Base-by-base conservation (phyloP, 2,113 vertebrate genomes). In the Apodemus speciosus region DNA sequence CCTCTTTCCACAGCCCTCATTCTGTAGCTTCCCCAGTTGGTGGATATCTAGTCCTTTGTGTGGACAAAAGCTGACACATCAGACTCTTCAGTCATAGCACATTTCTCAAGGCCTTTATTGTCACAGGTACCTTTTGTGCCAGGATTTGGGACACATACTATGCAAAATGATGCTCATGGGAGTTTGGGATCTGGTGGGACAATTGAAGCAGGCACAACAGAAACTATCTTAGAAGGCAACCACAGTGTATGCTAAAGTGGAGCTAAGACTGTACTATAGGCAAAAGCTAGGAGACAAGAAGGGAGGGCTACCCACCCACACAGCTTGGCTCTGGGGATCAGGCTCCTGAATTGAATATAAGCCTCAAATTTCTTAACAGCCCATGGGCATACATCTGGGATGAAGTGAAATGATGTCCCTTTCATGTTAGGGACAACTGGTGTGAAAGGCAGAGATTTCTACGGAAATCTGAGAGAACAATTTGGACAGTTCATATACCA, bases 371-470 rank as follows among this genome's bases (percentile, higher is more conserved):
- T 96, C 91, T 60, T 79, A 94, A 76, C 69, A 76, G 66, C 86
- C 87, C 89, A 66, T 91, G 91, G 87, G 77, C 89, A 21, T 91
- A 91, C 94, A 97, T 75, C 90, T 87, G 91, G 79, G 69, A 90
- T 94, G 89, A 84, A 96, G 77, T 90, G 94, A 94, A 96, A 94
- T 80, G 95, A 95, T 90, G 77, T 94, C 76, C 88, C 95, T 98
- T 98, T 98, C 93, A 92, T 95, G 90, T 92, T 95, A 68, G 27
- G 96, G 95, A 92, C 94, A 87, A 96, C 90, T 97, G 96, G 96
- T 90, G 85, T 68, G 79, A 87, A 64, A 89, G 75, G 77, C 58
- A 95, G 94, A 49, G 46, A 81, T 90, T 51, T 93, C 92, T 88
- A 92, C 64, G 95, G 96, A 96, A 96, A 93, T 97, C 40, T 88